Evolutionary conservation across 2,113 vertebrate species (phyloP).

Genomic region (Ancistrus triradiatus): DNA sequence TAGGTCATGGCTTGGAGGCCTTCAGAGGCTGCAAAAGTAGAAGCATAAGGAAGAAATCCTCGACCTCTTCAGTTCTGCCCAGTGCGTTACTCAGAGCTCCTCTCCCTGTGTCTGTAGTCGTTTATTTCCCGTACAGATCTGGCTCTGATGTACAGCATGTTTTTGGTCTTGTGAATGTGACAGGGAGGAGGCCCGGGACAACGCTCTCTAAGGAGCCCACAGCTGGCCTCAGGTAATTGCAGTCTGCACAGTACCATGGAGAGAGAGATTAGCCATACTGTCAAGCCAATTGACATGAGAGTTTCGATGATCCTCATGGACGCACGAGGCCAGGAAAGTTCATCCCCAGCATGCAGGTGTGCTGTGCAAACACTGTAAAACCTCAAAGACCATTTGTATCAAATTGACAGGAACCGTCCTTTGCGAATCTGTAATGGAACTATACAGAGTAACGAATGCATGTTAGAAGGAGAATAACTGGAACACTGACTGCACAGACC

Average conservation of each 20-base stretch:
- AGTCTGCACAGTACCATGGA: slow-evolving; percentile 48
- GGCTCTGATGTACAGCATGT: slow-evolving; percentile 31
- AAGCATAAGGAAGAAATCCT: slow-evolving; percentile 12
- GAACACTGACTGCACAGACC: slow-evolving; percentile 11
- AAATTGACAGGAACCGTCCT: slow-evolving; percentile 45
- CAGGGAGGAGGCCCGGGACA: slow-evolving; percentile 53
- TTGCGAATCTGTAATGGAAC: slow-evolving; percentile 22
- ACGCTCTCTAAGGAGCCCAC: slow-evolving; percentile 54
- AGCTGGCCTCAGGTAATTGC: slow-evolving; percentile 64
- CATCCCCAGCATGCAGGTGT: slow-evolving; percentile 52
- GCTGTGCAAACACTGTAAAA: slow-evolving; percentile 45
- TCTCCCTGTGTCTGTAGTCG: slow-evolving; percentile 5
- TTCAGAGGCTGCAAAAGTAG: slow-evolving; percentile 4
- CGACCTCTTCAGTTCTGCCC: neutral
- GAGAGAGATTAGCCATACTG: slow-evolving; percentile 28
- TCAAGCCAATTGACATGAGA: slow-evolving; percentile 33
- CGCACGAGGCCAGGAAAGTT: slow-evolving; percentile 38
- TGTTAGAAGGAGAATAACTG: slow-evolving; percentile 19
- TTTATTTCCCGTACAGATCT: slow-evolving; percentile 28
- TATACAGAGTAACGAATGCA: slow-evolving; percentile 7
- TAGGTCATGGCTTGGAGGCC: slow-evolving; percentile 10
- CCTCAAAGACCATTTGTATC: slow-evolving; percentile 60
- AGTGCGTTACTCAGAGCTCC: slow-evolving; percentile 7
- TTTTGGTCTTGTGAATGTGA: slow-evolving; percentile 29
- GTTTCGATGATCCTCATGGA: slow-evolving; percentile 52